A percentile compares a stretch with the other conserved stretches of the same genome.
Conservation (phyloP, 2,797 vertebrate species). For the Falco biarmicus region DNA sequence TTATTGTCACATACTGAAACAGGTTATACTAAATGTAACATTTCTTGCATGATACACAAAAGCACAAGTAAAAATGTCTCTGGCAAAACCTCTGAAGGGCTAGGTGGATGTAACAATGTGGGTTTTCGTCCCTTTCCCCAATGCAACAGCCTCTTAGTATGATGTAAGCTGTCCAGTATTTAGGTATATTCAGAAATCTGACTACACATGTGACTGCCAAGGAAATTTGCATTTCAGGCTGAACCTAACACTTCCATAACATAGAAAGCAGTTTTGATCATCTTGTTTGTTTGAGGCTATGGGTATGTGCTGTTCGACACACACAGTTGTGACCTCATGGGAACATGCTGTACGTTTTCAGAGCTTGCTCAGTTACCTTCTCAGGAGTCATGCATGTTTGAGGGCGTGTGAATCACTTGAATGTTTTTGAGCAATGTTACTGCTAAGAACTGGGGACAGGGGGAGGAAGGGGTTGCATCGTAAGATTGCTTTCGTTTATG, state of each 20-base stretch:
- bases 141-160: neutral
- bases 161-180: neutral
- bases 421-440: neutral
- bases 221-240: neutral
- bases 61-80: neutral
- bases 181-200: neutral
- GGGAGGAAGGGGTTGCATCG: neutral
- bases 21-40: neutral
- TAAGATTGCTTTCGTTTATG: neutral
- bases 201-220: neutral
- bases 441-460: neutral
- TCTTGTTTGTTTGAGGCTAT: constrained; percentile 6
- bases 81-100: neutral
- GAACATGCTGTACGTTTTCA: neutral
- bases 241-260: neutral
- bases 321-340: neutral
- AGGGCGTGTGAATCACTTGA: neutral
- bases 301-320: constrained; percentile 3
- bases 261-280: neutral
- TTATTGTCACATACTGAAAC: neutral
- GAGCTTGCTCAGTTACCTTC: constrained; percentile 44
- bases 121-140: neutral
- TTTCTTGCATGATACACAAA: neutral
- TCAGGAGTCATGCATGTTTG: neutral
- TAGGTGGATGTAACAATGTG: neutral